phyloP scores from a whole-genome alignment of 2,888 invertebrate genomes.

The Dascillus cervinus region DNA sequence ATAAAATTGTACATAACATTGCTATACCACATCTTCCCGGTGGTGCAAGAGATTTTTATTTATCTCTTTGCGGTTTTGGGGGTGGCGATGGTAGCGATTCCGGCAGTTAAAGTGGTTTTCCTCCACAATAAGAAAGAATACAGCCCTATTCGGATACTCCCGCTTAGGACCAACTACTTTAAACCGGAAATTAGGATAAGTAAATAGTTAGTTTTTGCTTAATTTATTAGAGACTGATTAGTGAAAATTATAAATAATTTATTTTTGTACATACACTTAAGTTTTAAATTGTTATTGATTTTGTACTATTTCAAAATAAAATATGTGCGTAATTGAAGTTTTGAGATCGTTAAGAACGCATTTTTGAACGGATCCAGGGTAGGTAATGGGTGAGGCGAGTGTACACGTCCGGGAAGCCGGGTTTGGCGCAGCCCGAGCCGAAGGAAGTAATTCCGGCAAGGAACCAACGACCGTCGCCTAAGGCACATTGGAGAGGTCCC shows the following conservation, averaged over 20 bases:
- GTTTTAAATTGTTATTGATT: background rate
- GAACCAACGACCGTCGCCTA: conserved; percentile 75
- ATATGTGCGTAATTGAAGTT: conserved; percentile 9
- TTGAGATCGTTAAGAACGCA: conserved; percentile 13
- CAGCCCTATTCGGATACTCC: conserved; percentile 33
- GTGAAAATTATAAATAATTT: too few species aligned
- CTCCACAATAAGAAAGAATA: conserved; percentile 19
- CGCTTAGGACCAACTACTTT: conserved; percentile 28
- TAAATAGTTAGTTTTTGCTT: conserved; percentile 16
- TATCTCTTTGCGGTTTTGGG: conserved; percentile 28
- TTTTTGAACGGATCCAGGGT: conserved; percentile 63
- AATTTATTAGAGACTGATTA: conserved; percentile 19
- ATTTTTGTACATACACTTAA: too few species aligned
- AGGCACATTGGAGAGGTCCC: conserved; percentile 79
- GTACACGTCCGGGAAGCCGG: conserved; percentile 84
- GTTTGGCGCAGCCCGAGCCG: conserved; percentile 84
- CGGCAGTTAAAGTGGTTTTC: conserved; percentile 22
- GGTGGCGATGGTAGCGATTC: conserved; percentile 30
- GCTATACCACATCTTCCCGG: conserved; percentile 24
- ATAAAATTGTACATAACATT: conserved; percentile 24
- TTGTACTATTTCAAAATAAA: conserved; percentile 6
- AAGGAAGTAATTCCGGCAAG: conserved; percentile 85
- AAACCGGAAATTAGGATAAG: conserved; percentile 24
- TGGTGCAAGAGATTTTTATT: conserved; percentile 24
- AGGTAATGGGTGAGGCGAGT: conserved; percentile 77